phyloP scores from a whole-genome alignment of 2,797 vertebrate species.

The Lagocephalus sceleratus region DNA sequence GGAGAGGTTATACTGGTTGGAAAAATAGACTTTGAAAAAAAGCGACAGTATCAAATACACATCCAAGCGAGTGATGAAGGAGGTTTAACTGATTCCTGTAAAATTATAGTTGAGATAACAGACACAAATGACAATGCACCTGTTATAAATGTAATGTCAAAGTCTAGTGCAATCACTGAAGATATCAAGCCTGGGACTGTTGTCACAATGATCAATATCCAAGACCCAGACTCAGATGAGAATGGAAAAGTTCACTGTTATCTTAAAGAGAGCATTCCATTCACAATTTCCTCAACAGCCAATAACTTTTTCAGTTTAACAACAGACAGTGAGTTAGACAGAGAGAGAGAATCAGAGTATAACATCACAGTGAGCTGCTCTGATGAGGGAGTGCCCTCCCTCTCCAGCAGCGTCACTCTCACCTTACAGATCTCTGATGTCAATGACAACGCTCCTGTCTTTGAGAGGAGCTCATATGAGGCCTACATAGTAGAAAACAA shows the following conservation, averaged over 20 bases:
- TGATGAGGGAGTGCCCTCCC: conserved; percentile 60
- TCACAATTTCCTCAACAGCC: conserved; percentile 56
- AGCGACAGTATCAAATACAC: conserved; percentile 65
- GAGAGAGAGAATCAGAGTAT: conserved; percentile 43
- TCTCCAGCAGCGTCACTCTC: conserved; percentile 64
- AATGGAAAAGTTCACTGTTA: conserved; percentile 54
- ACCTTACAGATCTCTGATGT: conserved; percentile 70
- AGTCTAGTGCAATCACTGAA: conserved; percentile 58
- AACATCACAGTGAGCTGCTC: conserved; percentile 26
- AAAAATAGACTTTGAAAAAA: conserved; percentile 67
- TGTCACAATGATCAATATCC: conserved; percentile 48
- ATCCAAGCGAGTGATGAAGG: conserved; percentile 69
- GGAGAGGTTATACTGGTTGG: conserved; percentile 46
- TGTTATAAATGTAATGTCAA: conserved; percentile 63
- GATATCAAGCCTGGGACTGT: conserved; percentile 36
- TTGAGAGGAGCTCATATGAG: conserved; percentile 36
- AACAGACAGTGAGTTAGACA: conserved; percentile 40
- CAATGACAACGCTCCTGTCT: conserved; percentile 46
- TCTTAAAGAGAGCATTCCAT: conserved; percentile 43
- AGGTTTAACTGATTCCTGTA: conserved; percentile 61
- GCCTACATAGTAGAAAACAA: conserved; percentile 25
- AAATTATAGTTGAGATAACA: conserved; percentile 64
- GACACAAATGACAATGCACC: conserved; percentile 78
- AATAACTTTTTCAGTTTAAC: conserved; percentile 60
- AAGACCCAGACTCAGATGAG: conserved; percentile 45